Evolutionary conservation across 2,113 vertebrate species (phyloP).

Genomic region (Hyperoodon ampullatus): DNA sequence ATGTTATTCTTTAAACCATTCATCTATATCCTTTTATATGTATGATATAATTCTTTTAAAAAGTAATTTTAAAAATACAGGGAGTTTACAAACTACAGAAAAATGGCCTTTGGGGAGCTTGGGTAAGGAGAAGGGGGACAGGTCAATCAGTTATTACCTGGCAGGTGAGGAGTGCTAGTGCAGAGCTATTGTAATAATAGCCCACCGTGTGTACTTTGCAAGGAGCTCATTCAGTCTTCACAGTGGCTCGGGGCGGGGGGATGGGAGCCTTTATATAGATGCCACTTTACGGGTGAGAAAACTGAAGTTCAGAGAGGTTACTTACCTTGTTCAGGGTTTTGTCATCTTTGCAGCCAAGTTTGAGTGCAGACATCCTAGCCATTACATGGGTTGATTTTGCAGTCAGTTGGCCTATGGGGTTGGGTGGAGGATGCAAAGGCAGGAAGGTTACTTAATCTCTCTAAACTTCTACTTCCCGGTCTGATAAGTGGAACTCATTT

Average conservation of each 20-base stretch:
- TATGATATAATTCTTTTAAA: not conserved
- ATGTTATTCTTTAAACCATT: not conserved
- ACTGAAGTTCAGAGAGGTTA: not conserved
- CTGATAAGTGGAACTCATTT: not conserved
- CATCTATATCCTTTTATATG: not conserved
- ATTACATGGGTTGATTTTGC: not conserved
- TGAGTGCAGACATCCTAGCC: not conserved
- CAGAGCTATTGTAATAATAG: not conserved
- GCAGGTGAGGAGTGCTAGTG: not conserved
- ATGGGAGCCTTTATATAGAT: not conserved
- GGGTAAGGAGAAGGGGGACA: not conserved
- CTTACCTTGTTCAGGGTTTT: not conserved
- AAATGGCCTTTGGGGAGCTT: not conserved
- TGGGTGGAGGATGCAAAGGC: not conserved
- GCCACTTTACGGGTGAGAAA: not conserved
- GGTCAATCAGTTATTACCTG: not conserved
- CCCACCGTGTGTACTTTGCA: not conserved
- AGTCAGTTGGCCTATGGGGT: not conserved
- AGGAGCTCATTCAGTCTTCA: not conserved
- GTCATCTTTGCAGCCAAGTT: not conserved
- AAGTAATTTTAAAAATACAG: not conserved
- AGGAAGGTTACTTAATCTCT: not conserved
- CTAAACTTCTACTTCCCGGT: not conserved
- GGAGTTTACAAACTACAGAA: not conserved
- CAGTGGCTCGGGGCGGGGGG: not conserved